These are phyloP conservation scores for Bicyclus anynana DNA, from an alignment of 1,140 invertebrate species.

Conservation along the genomic window DNA sequence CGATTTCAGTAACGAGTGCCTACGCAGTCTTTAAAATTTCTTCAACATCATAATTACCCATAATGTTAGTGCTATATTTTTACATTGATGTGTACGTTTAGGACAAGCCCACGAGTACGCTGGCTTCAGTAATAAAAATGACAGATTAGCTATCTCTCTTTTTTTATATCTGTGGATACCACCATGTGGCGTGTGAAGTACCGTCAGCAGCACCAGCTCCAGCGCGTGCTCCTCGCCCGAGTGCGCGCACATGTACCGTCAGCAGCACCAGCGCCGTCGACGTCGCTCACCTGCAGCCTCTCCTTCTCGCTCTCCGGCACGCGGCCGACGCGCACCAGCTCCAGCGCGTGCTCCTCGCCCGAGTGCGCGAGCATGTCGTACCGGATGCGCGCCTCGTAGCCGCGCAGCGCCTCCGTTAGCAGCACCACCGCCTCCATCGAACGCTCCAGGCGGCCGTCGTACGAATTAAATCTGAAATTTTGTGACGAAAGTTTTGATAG, in stretches of 20 bases:
- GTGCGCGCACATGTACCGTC: conserved; percentile 96
- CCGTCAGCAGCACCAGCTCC: no score
- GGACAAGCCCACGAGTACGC: no score
- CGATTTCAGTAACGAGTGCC: no score
- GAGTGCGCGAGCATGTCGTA: conserved; percentile 98
- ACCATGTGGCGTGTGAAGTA: no score
- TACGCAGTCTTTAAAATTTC: no score
- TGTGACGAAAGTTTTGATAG: neutral
- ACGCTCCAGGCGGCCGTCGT: conserved; percentile 94
- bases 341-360: conserved; percentile 88
- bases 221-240: conserved; percentile 92
- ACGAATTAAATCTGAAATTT: conserved; percentile 70
- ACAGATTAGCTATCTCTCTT: no score
- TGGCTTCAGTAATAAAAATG: no score
- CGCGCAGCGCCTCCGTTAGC: conserved; percentile 95
- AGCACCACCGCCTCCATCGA: conserved; percentile 95
- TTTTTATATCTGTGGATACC: no score
- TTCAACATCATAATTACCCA: no score
- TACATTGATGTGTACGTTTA: no score
- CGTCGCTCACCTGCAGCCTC: conserved; percentile 78
- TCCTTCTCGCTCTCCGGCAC: conserved; percentile 93
- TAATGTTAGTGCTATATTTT: no score
- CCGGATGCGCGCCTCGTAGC: conserved; percentile 92
- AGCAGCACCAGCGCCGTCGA: no score
- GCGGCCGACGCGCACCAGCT: conserved; percentile 84